Percentiles rank a stretch among this genome's conserved stretches.
Evolutionary conservation across 2,888 invertebrate genomes (phyloP).

Genomic region (Orthonevra nobilis): DNA sequence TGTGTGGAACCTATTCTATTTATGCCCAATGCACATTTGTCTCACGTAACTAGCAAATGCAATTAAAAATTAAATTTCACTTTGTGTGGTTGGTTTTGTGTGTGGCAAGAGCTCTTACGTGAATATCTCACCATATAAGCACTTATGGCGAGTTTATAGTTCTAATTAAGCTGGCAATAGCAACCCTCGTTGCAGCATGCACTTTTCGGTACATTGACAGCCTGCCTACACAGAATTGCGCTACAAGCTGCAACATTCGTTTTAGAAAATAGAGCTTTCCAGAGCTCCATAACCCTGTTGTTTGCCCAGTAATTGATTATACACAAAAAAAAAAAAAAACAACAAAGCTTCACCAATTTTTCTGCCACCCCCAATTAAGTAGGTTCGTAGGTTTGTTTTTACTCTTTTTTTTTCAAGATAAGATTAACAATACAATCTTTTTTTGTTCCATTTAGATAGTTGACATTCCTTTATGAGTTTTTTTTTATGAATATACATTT

Average conservation of each 20-base stretch:
- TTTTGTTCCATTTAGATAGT: constrained; percentile 5
- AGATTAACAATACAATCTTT: constrained; percentile 1
- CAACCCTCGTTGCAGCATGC: constrained; percentile 33
- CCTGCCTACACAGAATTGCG: constrained; percentile 17
- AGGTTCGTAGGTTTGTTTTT: not conserved
- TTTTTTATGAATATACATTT: not conserved
- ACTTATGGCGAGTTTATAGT: not conserved
- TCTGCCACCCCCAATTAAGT: not conserved
- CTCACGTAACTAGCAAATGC: constrained; percentile 31
- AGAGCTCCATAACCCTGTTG: not conserved
- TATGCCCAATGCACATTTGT: constrained; percentile 25
- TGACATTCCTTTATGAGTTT: not conserved
- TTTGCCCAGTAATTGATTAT: not conserved
- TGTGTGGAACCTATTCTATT: constrained; percentile 45
- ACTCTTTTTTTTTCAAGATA: not conserved
- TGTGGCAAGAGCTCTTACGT: constrained; percentile 51
- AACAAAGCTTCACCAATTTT: constrained; percentile 5
- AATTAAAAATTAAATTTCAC: constrained; percentile 55
- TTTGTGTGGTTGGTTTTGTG: constrained; percentile 41
- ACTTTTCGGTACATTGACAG: constrained; percentile 52
- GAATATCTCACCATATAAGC: constrained; percentile 36
- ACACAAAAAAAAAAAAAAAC: constrained; percentile 11
- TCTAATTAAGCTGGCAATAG: not conserved
- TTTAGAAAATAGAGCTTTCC: constrained; percentile 38
- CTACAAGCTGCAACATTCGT: constrained; percentile 1